Evolutionary conservation across 2,113 vertebrate species (phyloP).

Genomic region (Sturnira hondurensis): DNA sequence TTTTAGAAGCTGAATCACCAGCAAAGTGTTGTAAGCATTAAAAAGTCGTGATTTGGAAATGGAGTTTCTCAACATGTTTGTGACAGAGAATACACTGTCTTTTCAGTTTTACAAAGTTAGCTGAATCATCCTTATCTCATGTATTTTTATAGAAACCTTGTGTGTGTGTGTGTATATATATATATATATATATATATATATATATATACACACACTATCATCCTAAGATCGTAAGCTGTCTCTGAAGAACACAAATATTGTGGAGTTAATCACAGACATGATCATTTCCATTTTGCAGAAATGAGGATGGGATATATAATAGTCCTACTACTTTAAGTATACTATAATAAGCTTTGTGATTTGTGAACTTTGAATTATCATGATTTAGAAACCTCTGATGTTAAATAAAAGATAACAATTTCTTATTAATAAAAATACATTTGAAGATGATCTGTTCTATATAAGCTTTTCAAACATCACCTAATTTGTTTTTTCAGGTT

Average conservation of each 20-base stretch:
- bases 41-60: background rate
- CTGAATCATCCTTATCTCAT: background rate
- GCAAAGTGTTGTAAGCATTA: background rate
- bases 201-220: background rate
- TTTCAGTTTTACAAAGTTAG: background rate
- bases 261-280: background rate
- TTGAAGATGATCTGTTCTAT: background rate
- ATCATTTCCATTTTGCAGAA: background rate
- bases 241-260: fast-evolving
- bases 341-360: background rate
- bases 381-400: background rate
- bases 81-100: background rate
- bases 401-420: background rate
- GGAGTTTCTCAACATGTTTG: background rate
- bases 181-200: too few relatives aligned
- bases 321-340: background rate
- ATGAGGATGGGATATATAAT: background rate
- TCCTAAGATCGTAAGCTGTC: background rate
- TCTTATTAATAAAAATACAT: background rate
- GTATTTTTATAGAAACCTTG: background rate
- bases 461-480: background rate
- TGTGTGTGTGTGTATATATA: background rate
- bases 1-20: background rate
- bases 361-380: background rate
- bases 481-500: background rate